phyloP scores from a whole-genome alignment of 1,140 invertebrate genomes.

The Eriosoma lanigerum region DNA sequence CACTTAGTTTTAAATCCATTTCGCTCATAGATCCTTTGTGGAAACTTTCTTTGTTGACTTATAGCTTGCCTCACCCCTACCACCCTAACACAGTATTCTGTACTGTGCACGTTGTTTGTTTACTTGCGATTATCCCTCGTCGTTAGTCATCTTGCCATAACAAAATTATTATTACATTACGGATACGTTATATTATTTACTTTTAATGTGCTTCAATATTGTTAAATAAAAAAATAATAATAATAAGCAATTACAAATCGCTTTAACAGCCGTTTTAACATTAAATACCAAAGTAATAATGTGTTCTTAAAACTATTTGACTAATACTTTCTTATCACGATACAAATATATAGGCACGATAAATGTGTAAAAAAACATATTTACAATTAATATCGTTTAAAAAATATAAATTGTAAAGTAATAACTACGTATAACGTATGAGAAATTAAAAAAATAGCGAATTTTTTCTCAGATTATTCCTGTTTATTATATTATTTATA shows the following conservation, averaged over 20 bases:
- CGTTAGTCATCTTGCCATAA: not conserved
- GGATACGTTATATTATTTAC: not conserved
- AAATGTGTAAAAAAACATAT: no score
- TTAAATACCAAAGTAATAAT: no score
- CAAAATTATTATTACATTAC: not conserved
- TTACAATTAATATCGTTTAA: no score
- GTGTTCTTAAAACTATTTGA: no score
- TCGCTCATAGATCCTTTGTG: not conserved
- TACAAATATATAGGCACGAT: no score
- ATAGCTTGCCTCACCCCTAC: not conserved
- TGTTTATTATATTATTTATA: not conserved
- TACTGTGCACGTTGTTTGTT: not conserved
- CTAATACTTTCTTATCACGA: no score
- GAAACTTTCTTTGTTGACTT: conserved; percentile 9
- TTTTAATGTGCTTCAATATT: not conserved
- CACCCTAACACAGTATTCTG: not conserved
- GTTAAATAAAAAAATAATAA: not conserved
- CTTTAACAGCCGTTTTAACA: not conserved
- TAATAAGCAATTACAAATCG: not conserved
- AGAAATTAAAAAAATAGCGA: no score
- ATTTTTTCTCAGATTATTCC: not conserved
- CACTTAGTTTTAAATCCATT: conserved; percentile 3
- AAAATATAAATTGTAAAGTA: no score
- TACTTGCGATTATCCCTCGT: not conserved
- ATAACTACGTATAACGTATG: no score